These are phyloP conservation scores for Zele albiditarsus DNA, from an alignment of 2,888 invertebrate genomes.

Conservation along the genomic window DNA sequence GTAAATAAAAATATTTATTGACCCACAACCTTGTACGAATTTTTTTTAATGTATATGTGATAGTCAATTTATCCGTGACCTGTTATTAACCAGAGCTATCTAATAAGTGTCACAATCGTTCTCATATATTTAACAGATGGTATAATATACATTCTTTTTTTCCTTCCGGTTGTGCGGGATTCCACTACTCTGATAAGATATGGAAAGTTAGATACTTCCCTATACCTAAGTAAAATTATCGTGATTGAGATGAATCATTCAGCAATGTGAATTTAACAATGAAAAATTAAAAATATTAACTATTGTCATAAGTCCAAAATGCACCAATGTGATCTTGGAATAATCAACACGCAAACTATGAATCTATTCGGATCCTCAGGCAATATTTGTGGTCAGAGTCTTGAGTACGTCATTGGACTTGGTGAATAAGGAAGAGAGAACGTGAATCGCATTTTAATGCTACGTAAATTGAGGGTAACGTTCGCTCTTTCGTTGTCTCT, in stretches of 20 bases:
- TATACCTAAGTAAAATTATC: neutral
- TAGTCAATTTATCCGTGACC: neutral
- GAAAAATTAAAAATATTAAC: neutral
- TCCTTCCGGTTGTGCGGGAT: slow-evolving; percentile 18
- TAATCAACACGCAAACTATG: neutral
- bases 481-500: neutral
- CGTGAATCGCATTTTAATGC: slow-evolving; percentile 30
- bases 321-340: neutral
- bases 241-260: neutral
- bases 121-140: slow-evolving; percentile 28
- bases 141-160: slow-evolving; percentile 14
- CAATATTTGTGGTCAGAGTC: slow-evolving; percentile 11
- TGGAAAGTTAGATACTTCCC: neutral
- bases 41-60: slow-evolving; percentile 12
- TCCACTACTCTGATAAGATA: slow-evolving; percentile 28
- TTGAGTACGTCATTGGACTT: slow-evolving; percentile 26
- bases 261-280: too few relatives aligned
- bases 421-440: slow-evolving; percentile 27
- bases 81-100: slow-evolving; percentile 4
- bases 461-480: slow-evolving; percentile 13
- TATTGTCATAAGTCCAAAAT: neutral
- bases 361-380: neutral
- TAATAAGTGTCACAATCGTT: neutral
- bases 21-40: slow-evolving; percentile 31
- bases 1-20: slow-evolving; percentile 67